Percentiles rank a stretch among this genome's conserved stretches.
These are phyloP conservation scores for Chrysolina oricalcia DNA, from an alignment of 2,888 invertebrate genomes.

Conservation along the genomic window DNA sequence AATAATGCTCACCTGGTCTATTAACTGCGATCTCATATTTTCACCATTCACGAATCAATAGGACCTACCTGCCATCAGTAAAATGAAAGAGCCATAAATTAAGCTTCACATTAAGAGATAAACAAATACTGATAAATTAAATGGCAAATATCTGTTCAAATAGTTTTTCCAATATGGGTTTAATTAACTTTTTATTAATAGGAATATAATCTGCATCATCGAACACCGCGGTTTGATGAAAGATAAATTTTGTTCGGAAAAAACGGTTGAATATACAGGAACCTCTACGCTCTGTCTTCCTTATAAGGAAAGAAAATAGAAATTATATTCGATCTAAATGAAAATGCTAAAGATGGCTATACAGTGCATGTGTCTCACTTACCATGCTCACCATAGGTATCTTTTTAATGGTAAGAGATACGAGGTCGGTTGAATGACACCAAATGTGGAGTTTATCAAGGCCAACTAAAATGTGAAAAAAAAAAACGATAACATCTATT, in stretches of 20 bases:
- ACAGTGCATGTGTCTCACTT: too few relatives aligned
- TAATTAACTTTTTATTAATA: conserved; percentile 18
- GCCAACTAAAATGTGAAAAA: too few relatives aligned
- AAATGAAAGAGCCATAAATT: conserved; percentile 4
- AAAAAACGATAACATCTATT: too few relatives aligned
- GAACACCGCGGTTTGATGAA: background rate
- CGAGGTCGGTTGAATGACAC: too few relatives aligned
- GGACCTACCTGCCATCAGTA: background rate
- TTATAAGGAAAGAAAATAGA: too few relatives aligned
- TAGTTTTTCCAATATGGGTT: conserved; percentile 6
- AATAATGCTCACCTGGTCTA: background rate
- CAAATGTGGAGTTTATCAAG: too few relatives aligned
- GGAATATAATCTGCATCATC: conserved; percentile 2
- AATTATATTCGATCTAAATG: too few relatives aligned
- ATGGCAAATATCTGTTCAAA: conserved; percentile 10
- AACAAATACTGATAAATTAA: conserved; percentile 15
- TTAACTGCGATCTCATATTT: background rate
- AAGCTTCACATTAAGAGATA: background rate
- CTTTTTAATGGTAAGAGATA: too few relatives aligned
- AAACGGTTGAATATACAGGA: background rate
- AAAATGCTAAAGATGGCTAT: too few relatives aligned
- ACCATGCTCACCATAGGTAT: too few relatives aligned
- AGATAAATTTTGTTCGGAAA: background rate
- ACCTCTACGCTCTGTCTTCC: too few relatives aligned
- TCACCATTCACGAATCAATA: background rate